Base-by-base conservation (phyloP, 2,113 vertebrate genomes). In the Lagopus muta region DNA sequence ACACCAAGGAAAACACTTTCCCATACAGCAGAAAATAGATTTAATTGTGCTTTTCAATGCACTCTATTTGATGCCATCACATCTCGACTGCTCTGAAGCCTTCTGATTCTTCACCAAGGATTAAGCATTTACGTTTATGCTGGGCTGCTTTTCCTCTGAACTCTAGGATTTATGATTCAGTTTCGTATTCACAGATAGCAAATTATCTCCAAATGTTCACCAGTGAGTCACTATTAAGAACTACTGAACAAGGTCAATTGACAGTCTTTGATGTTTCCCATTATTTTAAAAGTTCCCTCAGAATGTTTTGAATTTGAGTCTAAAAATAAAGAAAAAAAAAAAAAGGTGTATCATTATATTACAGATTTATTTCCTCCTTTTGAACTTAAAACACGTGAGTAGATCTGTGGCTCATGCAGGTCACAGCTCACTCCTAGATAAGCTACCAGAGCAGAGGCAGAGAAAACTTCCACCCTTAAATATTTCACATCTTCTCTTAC, bases 191-290 rank as follows among this genome's bases (percentile, higher is more conserved):
- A 97, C 93, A 97, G 97, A 95, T 93, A 95, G 92, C 96, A 97
- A 98, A 98, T 98, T 96, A 97, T 96, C 97, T 97, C 96, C 92
- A 97, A 97, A 98, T 98, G 96, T 98, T 97, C 98, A 97, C 97
- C 94, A 95, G 84, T 92, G 93, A 97, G 94, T 95, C 88, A 95
- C 90, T 95, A 94, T 94, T 96, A 97, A 95, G 93, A 95, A 95
- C 92, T 96, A 96, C 96, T 79, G 94, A 96, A 96, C 95, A 96
- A 94, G 95, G 95, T 95, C 96, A 96, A 96, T 92, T 95, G 92
- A 95, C 86, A 90, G 89, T 87, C 95, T 97, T 95, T 96, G 94
- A 96, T 89, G 84, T 96, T 90, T 94, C 69, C 78, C 69, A 42
- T 90, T 96, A 95, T 95, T 97, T 95, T 94, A 93, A 95, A 96